Evolutionary conservation across 2,888 invertebrate species (phyloP).

Genomic region (Drosophila formosana): DNA sequence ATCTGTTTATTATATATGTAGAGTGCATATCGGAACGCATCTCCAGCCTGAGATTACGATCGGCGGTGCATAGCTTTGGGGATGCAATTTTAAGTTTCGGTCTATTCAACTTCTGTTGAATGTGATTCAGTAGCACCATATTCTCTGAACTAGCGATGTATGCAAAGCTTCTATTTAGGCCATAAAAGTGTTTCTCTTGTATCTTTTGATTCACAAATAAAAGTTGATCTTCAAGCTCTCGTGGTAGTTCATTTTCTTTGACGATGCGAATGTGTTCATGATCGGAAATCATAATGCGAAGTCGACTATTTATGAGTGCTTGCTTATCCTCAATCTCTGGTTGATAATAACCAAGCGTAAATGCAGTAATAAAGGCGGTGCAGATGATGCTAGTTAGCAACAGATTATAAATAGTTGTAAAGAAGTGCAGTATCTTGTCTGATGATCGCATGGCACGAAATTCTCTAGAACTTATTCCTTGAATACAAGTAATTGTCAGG

Average conservation of each 20-base stretch:
- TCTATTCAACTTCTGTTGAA: neutral
- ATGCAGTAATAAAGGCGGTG: neutral
- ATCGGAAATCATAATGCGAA: conserved; percentile 11
- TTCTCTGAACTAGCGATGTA: neutral
- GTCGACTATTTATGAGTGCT: neutral
- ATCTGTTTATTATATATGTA: neutral
- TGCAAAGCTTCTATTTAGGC: conserved; percentile 11
- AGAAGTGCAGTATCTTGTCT: conserved; percentile 12
- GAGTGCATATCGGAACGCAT: neutral
- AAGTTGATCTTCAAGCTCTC: neutral
- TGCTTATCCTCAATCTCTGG: neutral
- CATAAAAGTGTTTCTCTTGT: conserved; percentile 3
- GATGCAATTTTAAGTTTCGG: conserved; percentile 15
- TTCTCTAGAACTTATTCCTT: neutral
- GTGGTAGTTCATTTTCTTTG: neutral
- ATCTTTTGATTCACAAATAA: neutral
- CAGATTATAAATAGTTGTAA: neutral
- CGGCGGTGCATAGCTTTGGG: neutral
- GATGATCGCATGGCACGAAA: conserved; percentile 4
- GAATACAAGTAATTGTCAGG: neutral
- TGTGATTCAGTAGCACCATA: neutral
- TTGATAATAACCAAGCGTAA: conserved; percentile 12
- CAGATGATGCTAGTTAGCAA: neutral
- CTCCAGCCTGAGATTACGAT: neutral
- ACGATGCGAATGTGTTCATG: neutral